Conservation (phyloP, 2,113 vertebrate genomes). For the Gasterosteus nipponicus region DNA sequence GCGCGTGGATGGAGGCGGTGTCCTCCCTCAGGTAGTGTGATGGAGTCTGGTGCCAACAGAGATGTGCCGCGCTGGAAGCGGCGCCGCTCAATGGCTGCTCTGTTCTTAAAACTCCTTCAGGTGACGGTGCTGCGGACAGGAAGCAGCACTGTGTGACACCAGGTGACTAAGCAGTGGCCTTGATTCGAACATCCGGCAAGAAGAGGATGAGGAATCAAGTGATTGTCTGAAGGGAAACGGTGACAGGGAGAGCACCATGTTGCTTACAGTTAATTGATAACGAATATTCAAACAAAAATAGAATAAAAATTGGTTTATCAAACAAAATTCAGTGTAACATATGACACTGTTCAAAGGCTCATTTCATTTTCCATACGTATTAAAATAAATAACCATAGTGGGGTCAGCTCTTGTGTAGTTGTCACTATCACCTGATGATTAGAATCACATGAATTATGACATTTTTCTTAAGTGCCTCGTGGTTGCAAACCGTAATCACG, state of each 20-base stretch:
- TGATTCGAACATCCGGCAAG: background rate
- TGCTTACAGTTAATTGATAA: background rate
- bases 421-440: background rate
- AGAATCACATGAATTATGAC: background rate
- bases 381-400: background rate
- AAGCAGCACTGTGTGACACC: constrained; percentile 42
- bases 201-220: background rate
- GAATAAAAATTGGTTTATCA: background rate
- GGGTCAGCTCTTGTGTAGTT: background rate
- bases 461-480: background rate
- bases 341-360: background rate
- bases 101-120: constrained; percentile 36
- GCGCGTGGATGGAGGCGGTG: constrained; percentile 36
- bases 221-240: constrained; percentile 5
- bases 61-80: constrained; percentile 63
- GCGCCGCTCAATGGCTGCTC: constrained; percentile 56
- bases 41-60: constrained; percentile 63
- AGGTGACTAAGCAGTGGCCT: constrained; percentile 41
- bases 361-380: background rate
- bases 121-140: constrained; percentile 41
- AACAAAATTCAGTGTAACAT: background rate
- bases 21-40: constrained; percentile 67
- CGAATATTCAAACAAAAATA: background rate
- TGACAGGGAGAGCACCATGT: background rate
- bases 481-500: background rate